These are phyloP conservation scores for Pemphredon lugubris DNA, from an alignment of 2,888 invertebrate species.

Conservation along the genomic window DNA sequence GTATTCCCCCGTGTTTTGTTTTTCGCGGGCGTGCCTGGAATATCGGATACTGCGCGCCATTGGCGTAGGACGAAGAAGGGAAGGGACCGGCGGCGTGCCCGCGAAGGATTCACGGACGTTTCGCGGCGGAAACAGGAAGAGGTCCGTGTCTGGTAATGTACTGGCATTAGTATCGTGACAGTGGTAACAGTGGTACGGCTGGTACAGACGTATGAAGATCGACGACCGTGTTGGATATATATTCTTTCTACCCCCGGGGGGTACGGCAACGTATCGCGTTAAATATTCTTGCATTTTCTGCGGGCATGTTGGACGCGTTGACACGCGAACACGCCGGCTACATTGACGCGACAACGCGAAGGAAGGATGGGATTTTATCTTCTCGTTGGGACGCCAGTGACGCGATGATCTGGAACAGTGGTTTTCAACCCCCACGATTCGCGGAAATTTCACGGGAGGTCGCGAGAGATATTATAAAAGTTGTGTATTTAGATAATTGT, in stretches of 20 bases:
- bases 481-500: no score
- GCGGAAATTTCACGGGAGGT: no score
- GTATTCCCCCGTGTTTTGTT: slow-evolving; percentile 63
- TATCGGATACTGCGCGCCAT: slow-evolving; percentile 56
- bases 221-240: slow-evolving; percentile 10
- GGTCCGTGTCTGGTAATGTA: not conserved
- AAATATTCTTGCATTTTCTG: slow-evolving; percentile 31
- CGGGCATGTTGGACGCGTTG: slow-evolving; percentile 10
- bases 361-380: slow-evolving; percentile 30
- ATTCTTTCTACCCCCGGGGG: slow-evolving; percentile 16
- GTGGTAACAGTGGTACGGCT: slow-evolving; percentile 20
- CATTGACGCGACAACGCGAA: slow-evolving; percentile 5
- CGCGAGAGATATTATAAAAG: no score
- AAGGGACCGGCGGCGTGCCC: not conserved
- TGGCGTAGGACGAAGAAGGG: slow-evolving; percentile 43
- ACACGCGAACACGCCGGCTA: slow-evolving; percentile 32
- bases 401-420: slow-evolving; percentile 16
- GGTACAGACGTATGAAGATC: slow-evolving; percentile 19
- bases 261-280: slow-evolving; percentile 6
- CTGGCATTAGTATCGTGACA: not conserved
- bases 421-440: no score
- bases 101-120: not conserved
- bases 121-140: slow-evolving; percentile 1
- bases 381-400: slow-evolving; percentile 11
- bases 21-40: slow-evolving; percentile 57